Base-by-base conservation (phyloP, 64 coral and sea anemone genomes). In the Anthopleura sola region DNA sequence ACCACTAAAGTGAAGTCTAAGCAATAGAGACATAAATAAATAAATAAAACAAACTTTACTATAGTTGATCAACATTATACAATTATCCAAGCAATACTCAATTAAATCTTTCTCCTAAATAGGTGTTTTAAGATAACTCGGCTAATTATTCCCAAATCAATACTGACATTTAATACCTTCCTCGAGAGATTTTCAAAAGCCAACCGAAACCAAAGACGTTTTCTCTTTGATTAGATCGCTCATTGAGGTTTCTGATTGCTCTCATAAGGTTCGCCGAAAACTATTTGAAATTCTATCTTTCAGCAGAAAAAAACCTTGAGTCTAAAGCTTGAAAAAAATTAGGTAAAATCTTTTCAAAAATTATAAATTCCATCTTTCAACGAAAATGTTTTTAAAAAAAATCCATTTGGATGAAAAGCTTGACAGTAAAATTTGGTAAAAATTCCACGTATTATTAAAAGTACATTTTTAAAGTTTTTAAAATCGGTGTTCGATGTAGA, bases 41-140 rank as follows among this genome's bases (percentile, higher is more conserved):
- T n/a, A 62, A n/a, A n/a, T n/a, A 62, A 3, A 62, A n/a, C 1
- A 23, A 62, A 62, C 21, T 26, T n/a, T 53, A 62, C 23, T 9
- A 24, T 6, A 23, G 21, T 24, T 24, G 24, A 62, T 62, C 21
- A n/a, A 62, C 58, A 62, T 23, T 11, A 26, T 21, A 62, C n/a
- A 3, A 20, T n/a, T 62, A 62, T n/a, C 24, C 58, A 62, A n/a
- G 58, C 58, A 5, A 62, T 62, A 62, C 58, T 62, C 7, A 53
- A 53, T 53, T 53, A 53, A 53, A 53, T 53, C 24, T 62, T 3
- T 6, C 8, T 11, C 21, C 58, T 62, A 62, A 62, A 62, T 62
- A 62, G 58, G 58, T 28, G 58, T 62, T 62, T 62, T 62, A 62
- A 62, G 58, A 62, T 62, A 62, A 62, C 21, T n/a, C 58, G n/a